Evolutionary conservation across 2,797 vertebrate genomes (phyloP), one percentile per base, ranked within the genome.

Genomic region (Siniperca scherzeri): DNA sequence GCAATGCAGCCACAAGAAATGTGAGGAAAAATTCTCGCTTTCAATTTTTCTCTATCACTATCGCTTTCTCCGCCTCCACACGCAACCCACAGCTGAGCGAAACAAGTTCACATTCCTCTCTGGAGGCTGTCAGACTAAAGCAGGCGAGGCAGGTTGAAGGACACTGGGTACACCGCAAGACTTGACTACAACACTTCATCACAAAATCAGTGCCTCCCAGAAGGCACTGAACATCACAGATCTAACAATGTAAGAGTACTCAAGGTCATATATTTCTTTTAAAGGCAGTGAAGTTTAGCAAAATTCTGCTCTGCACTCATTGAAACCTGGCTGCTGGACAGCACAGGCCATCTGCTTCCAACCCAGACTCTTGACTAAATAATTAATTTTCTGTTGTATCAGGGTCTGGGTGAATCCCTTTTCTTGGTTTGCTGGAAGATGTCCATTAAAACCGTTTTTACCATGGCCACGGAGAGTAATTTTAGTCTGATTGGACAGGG

Each of bases 111-210:
- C 70, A 25, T 40, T 55, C 4, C 17, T 65, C 85, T 64, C 80
- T 7, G 52, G 67, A 86, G 81, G 76, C 69, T 59, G 74, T 46
- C 69, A 2, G 67, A 69, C 77, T 11, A n/a, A 83, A 84, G 80
- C 71, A 56, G 60, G 68, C 12, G 21, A 86, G 72, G 80, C 61
- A 75, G 81, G 74, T 69, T 84, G 85, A 89, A 90, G 87, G 88
- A 90, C 85, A 44, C 36, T 3, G 66, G 78, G 14, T 70, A 59
- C 61, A 36, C 65, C 1, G 16, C 60, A 25, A 48, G 57, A 52
- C 73, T 64, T n/a, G 0, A 25, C 68, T 68, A 52, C 72, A 72
- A 53, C 81, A 67, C 82, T 75, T 85, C 82, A 81, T 86, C 25
- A 77, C 44, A 83, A 69, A 75, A 84, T 50, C 77, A 40, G 33